Percentiles rank a stretch among this genome's conserved stretches.
Evolutionary conservation across 1,140 invertebrate species (phyloP).

Genomic region (Drosophila lacteicornis): DNA sequence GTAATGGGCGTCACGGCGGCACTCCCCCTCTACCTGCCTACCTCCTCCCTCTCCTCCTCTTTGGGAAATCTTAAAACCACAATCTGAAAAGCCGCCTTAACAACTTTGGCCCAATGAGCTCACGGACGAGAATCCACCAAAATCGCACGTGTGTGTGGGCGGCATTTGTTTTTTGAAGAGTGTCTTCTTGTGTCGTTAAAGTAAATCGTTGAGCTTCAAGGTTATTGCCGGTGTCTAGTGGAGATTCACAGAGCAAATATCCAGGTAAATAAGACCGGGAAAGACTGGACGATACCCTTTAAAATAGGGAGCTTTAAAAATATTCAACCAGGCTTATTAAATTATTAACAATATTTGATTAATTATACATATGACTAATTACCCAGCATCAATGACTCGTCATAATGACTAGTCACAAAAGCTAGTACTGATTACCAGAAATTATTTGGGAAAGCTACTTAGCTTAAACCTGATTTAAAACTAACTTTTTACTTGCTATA

Average conservation of each 20-base stretch:
- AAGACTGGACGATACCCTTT: background rate
- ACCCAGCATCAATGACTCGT: background rate
- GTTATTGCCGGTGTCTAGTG: constrained; percentile 31
- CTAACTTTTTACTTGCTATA: background rate
- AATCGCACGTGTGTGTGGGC: constrained; percentile 43
- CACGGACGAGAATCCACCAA: constrained; percentile 42
- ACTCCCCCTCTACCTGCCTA: constrained; percentile 1
- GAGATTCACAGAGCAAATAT: constrained; percentile 43
- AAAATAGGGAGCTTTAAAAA: background rate
- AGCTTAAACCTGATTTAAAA: background rate
- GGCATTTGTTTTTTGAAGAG: constrained; percentile 4
- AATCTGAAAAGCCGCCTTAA: constrained; percentile 60
- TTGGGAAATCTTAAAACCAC: constrained; percentile 54
- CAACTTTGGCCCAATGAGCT: constrained; percentile 52
- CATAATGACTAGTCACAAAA: background rate
- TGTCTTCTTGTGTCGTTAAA: constrained; percentile 27
- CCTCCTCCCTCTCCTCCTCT: background rate
- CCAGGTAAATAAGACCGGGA: constrained; percentile 9
- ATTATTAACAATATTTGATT: too few relatives aligned
- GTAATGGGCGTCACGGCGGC: constrained; percentile 35
- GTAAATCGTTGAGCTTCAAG: constrained; percentile 38
- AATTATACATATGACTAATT: background rate
- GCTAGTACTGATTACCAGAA: background rate
- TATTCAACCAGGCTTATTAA: too few relatives aligned
- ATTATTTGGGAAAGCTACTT: background rate